phyloP scores from a whole-genome alignment of 2,888 invertebrate species.

The Adineta ricciae region DNA sequence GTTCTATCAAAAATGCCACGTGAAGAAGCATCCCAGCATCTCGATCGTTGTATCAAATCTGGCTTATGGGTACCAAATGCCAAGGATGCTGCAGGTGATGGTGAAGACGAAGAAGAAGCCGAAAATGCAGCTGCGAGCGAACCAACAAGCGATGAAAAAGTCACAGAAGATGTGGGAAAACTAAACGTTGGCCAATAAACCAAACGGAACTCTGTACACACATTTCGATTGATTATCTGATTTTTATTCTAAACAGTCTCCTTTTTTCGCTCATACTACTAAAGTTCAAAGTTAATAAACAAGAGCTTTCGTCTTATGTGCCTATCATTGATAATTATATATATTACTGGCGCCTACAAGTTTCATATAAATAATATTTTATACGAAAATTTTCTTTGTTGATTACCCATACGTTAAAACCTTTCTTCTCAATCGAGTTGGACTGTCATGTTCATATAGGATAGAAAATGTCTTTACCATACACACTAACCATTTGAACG shows the following conservation, averaged over 20 bases:
- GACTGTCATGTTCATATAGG: no score
- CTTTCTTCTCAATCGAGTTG: no score
- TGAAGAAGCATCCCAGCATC: slow-evolving; percentile 67
- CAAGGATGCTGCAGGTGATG: slow-evolving; percentile 27
- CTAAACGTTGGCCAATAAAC: background rate
- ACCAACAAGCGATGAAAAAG: background rate
- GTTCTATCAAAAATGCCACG: slow-evolving; percentile 77
- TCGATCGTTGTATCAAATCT: slow-evolving; percentile 89
- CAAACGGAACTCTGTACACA: background rate
- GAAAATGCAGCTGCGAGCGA: background rate
- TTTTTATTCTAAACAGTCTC: background rate
- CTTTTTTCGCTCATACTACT: background rate
- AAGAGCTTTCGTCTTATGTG: background rate
- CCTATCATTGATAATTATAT: no score
- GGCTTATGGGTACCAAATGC: slow-evolving; percentile 81
- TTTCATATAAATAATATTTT: background rate
- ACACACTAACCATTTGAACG: background rate
- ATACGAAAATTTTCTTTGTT: background rate
- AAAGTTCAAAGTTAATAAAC: background rate
- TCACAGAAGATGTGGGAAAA: background rate
- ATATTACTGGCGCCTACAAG: background rate
- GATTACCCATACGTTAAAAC: no score
- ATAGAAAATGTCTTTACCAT: background rate
- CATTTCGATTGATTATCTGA: background rate
- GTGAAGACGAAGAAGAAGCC: background rate